A percentile compares a stretch with the other conserved stretches of the same genome.
These are phyloP conservation scores for Lithophane semibrunnea DNA, from an alignment of 2,888 invertebrate species.

Conservation along the genomic window DNA sequence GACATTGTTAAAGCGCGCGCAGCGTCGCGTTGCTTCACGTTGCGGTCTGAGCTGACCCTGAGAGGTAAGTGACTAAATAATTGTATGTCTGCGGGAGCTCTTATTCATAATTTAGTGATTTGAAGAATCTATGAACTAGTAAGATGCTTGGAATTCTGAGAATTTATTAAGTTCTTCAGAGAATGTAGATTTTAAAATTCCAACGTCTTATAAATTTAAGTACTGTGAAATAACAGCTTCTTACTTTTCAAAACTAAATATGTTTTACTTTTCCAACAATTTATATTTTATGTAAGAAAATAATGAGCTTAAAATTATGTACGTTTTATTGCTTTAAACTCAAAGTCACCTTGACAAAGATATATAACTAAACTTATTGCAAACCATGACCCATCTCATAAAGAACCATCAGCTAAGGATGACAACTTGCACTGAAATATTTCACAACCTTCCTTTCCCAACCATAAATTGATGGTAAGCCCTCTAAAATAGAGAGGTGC, in stretches of 20 bases:
- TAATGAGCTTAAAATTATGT: neutral
- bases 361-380: neutral
- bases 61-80: too few species aligned
- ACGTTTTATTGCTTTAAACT: neutral
- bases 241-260: neutral
- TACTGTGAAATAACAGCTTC: constrained; percentile 3
- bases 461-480: constrained; percentile 61
- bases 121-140: neutral
- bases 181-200: constrained; percentile 9
- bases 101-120: neutral
- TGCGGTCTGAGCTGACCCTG: too few species aligned
- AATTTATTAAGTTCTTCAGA: constrained; percentile 14
- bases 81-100: too few species aligned
- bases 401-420: neutral
- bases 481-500: constrained; percentile 72
- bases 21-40: too few species aligned
- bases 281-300: neutral
- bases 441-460: neutral
- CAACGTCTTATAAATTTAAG: constrained; percentile 2
- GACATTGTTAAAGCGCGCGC: too few species aligned
- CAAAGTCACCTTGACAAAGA: neutral
- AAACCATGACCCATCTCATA: neutral
- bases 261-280: neutral
- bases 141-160: neutral
- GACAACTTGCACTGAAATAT: constrained; percentile 19